phyloP scores from a whole-genome alignment of 2,888 invertebrate genomes.

The Mythimna vitellina region DNA sequence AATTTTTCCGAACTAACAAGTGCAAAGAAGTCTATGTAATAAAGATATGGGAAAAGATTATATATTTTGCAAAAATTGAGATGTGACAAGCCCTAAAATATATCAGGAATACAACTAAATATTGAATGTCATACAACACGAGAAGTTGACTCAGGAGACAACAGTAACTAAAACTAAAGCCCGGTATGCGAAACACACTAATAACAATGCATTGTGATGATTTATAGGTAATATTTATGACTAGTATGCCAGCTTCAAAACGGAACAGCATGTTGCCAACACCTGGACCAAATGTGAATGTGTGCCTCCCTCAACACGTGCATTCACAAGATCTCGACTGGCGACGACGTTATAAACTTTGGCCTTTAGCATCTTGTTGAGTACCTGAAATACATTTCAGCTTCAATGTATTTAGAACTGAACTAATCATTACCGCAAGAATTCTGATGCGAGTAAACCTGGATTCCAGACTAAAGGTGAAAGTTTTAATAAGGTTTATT shows the following conservation, averaged over 20 bases:
- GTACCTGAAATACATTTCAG: slow-evolving; percentile 12
- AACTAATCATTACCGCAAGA: not conserved
- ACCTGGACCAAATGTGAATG: slow-evolving; percentile 31
- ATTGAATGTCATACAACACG: too few relatives aligned
- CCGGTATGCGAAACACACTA: slow-evolving; percentile 24
- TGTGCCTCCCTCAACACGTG: not conserved
- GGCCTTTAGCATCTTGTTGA: not conserved
- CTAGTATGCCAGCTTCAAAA: slow-evolving; percentile 25
- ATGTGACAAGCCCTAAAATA: too few relatives aligned
- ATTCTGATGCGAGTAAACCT: slow-evolving; percentile 25
- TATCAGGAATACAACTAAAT: too few relatives aligned
- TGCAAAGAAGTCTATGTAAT: too few relatives aligned
- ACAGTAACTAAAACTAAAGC: slow-evolving; percentile 12
- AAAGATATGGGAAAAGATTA: too few relatives aligned
- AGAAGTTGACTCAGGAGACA: not conserved
- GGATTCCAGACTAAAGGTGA: slow-evolving; percentile 39
- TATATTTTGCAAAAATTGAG: too few relatives aligned
- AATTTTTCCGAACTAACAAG: too few relatives aligned
- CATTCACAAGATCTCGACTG: not conserved
- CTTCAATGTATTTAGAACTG: slow-evolving; percentile 9
- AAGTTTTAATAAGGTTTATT: slow-evolving; percentile 26
- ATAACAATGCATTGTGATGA: slow-evolving; percentile 45
- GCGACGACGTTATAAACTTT: slow-evolving; percentile 8
- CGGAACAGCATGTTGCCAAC: slow-evolving; percentile 22
- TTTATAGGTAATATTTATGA: slow-evolving; percentile 38